A percentile compares a stretch with the other conserved stretches of the same genome.
Evolutionary conservation across 2,113 vertebrate species (phyloP).

Genomic region (Phylloscopus trochiloides): DNA sequence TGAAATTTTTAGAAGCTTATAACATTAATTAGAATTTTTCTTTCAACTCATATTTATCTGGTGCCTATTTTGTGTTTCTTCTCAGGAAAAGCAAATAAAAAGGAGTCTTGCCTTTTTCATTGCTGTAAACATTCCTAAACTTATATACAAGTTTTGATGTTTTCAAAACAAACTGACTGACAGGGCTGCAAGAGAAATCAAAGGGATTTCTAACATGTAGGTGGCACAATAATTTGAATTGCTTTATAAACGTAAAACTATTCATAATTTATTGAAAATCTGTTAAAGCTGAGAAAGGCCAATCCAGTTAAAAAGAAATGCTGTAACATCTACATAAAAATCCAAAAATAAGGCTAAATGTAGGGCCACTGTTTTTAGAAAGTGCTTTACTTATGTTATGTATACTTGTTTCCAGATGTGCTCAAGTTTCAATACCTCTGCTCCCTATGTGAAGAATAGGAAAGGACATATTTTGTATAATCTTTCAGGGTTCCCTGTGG

Average conservation of each 20-base stretch:
- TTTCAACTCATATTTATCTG: background rate
- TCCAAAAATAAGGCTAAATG: background rate
- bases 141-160: background rate
- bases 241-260: background rate
- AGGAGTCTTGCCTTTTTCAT: background rate
- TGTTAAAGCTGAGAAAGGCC: background rate
- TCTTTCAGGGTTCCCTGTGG: conserved; percentile 61
- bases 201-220: background rate
- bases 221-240: background rate
- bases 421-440: background rate
- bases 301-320: background rate
- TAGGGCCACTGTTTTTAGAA: background rate
- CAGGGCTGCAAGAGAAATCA: background rate
- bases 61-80: background rate
- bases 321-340: background rate
- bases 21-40: background rate
- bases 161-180: background rate
- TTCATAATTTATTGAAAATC: background rate
- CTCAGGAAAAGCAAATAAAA: background rate
- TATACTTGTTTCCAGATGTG: conserved; percentile 57
- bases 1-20: background rate
- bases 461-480: conserved; percentile 65
- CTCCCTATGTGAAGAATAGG: conserved; percentile 47
- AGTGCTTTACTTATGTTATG: background rate
- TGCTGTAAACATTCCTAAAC: background rate